phyloP scores from a whole-genome alignment of 35 echinoderm and acorn worm genomes.

The Ophiothrix spiculata region DNA sequence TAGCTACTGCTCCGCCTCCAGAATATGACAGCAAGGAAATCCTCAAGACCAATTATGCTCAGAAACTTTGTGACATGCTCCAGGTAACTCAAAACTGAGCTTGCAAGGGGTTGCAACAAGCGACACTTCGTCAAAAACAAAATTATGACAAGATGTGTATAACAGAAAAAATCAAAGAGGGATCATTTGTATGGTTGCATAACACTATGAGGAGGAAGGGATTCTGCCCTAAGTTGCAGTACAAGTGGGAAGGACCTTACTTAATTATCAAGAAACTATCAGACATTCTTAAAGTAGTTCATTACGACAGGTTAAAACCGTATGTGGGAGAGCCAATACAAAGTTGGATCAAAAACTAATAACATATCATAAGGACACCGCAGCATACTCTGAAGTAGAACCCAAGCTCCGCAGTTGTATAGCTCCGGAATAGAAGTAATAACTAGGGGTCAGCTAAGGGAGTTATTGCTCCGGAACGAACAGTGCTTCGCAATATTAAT shows the following conservation, averaged over 20 bases:
- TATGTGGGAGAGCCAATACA: too few relatives aligned
- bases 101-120: constrained; percentile 21
- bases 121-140: constrained; percentile 15
- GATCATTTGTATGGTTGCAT: constrained; percentile 53
- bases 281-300: constrained; percentile 36
- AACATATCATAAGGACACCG: too few relatives aligned
- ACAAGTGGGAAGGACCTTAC: constrained; percentile 32
- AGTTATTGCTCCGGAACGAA: too few relatives aligned
- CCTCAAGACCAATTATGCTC: constrained; percentile 21
- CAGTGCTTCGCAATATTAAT: too few relatives aligned
- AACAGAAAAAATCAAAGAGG: neutral
- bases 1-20: too few relatives aligned
- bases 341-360: too few relatives aligned
- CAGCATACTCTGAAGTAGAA: too few relatives aligned
- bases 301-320: constrained; percentile 24
- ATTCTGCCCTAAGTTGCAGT: constrained; percentile 50
- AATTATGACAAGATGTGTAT: constrained; percentile 31
- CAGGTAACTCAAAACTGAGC: constrained; percentile 1
- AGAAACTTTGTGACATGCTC: neutral
- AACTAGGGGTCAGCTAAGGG: too few relatives aligned
- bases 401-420: too few relatives aligned
- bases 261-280: neutral
- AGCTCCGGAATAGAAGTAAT: too few relatives aligned
- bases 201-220: constrained; percentile 35
- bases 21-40: constrained; percentile 10